Percentiles rank a stretch among this genome's conserved stretches.
Conservation (phyloP, 2,113 vertebrate genomes). For the Origma solitaria region DNA sequence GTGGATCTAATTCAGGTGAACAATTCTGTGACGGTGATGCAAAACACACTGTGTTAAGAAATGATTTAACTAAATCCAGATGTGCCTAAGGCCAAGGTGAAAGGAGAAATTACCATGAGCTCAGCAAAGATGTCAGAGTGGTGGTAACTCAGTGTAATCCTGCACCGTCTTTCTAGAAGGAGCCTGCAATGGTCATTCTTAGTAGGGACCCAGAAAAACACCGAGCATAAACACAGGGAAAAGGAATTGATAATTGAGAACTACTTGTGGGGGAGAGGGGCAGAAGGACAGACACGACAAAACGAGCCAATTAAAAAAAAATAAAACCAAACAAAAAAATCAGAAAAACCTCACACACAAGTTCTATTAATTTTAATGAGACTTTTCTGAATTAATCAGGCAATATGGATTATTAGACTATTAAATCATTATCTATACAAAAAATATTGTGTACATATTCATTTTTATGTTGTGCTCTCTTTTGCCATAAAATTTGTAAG, state of each 20-base stretch:
- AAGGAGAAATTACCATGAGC: not conserved
- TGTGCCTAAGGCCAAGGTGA: not conserved
- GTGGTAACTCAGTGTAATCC: not conserved
- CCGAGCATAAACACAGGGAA: not conserved
- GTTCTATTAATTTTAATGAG: not conserved
- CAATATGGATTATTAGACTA: not conserved
- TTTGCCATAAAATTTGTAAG: not conserved
- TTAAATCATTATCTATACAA: not conserved
- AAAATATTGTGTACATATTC: not conserved
- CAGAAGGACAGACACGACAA: not conserved
- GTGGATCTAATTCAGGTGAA: not conserved
- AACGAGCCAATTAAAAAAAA: not conserved
- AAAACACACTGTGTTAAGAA: not conserved
- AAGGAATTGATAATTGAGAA: not conserved
- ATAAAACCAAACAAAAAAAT: not conserved
- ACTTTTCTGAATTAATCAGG: not conserved
- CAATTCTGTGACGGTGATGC: not conserved
- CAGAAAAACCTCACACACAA: fast-evolving
- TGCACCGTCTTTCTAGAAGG: not conserved
- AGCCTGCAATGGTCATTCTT: not conserved
- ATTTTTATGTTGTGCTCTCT: not conserved
- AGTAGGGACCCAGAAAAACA: not conserved
- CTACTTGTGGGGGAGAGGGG: fast-evolving
- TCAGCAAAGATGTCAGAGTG: not conserved
- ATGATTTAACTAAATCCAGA: not conserved